Base-by-base conservation (phyloP, 2,797 vertebrate species). In the Enteromius paludinosus region DNA sequence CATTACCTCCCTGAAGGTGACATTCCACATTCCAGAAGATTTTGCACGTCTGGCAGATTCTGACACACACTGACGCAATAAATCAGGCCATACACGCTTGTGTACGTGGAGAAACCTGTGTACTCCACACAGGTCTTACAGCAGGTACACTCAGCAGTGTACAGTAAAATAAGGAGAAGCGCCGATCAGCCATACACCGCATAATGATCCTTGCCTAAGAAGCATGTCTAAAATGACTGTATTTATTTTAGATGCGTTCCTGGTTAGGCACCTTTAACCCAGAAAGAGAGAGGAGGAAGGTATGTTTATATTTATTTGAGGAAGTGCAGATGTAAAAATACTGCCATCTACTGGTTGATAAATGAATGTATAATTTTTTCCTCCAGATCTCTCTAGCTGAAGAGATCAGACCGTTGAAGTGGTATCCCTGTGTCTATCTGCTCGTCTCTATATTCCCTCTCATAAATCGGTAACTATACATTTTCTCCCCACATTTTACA, bases 351-450 rank as follows among this genome's bases (percentile, higher is more conserved):
- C 18, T 30, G n/a, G 33, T 28, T 61, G 18, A 25, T 61, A 66
- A 30, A 33, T 17, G n/a, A 3, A n/a, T 59, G 15, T 11, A 89
- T 86, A 87, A 83, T 47, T 77, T 74, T 68, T 35, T 83, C 3
- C 73, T 78, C 72, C 90, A 96, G 95, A 91, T 95, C 87, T 94
- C 92, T 77, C 89, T 95, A 85, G 91, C 92, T 18, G 92, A 93
- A 83, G 94, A 96, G 89, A 96, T 93, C 90, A 94, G 89, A 47
- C 91, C 94, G 7, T 88, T 94, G 82, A 95, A 94, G 90, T 94
- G 94, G 91, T 94, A 95, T 87, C 95, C 95, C 23, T 95, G 93
- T 1, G 95, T 96, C 45, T 96, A 95, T 94, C 93, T 97, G 90
- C 92, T 95, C 87, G 93, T 92, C 81, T 94, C 93, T 79, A 90